Percentiles rank a stretch among this genome's conserved stretches.
phyloP scores from a whole-genome alignment of 2,888 invertebrate species.

The Xestia sexstrigata region DNA sequence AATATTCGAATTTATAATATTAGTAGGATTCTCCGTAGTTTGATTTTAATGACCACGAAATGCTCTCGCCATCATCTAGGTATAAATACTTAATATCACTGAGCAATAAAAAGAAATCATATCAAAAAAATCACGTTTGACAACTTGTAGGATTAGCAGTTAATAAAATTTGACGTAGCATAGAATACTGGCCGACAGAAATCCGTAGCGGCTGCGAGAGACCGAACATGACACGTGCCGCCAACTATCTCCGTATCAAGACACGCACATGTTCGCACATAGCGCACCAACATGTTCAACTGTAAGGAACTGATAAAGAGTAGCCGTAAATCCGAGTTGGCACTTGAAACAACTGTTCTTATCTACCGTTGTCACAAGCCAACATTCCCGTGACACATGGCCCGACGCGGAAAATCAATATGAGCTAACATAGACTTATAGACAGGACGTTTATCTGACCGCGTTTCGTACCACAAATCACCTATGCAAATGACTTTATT shows the following conservation, averaged over 20 bases:
- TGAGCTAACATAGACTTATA: conserved; percentile 53
- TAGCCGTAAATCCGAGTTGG: conserved; percentile 68
- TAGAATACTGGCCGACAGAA: conserved; percentile 24
- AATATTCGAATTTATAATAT: too few species aligned
- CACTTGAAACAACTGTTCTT: conserved; percentile 58
- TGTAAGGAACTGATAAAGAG: conserved; percentile 66
- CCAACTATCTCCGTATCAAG: conserved; percentile 45
- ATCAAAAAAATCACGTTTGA: conserved; percentile 16
- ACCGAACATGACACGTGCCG: conserved; percentile 46
- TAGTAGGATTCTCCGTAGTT: neutral
- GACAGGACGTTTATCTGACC: conserved; percentile 66
- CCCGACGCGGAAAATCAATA: conserved; percentile 71
- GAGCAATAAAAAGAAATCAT: conserved; percentile 32
- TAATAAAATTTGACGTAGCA: conserved; percentile 43
- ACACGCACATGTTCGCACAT: conserved; percentile 60
- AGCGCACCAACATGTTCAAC: conserved; percentile 51
- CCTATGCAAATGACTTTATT: conserved; percentile 75
- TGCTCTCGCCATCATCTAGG: neutral
- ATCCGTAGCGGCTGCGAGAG: conserved; percentile 26
- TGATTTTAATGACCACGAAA: neutral
- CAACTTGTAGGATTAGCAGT: conserved; percentile 17
- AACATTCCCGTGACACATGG: conserved; percentile 42
- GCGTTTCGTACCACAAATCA: conserved; percentile 69
- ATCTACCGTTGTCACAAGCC: conserved; percentile 56
- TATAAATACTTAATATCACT: conserved; percentile 3